phyloP scores from a whole-genome alignment of 2,888 invertebrate genomes.

The Lepidocyrtinus sp. region DNA sequence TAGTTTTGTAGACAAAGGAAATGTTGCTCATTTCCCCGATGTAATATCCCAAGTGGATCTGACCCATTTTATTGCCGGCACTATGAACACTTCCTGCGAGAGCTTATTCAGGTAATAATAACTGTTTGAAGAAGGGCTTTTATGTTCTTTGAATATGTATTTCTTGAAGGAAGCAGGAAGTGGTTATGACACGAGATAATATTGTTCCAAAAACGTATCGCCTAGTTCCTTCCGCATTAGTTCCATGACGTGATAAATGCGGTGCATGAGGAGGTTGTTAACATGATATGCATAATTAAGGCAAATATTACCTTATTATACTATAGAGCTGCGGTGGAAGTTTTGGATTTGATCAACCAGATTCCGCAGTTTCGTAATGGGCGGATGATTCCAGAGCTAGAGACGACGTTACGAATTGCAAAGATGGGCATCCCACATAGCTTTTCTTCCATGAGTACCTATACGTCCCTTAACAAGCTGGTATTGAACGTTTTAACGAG shows the following conservation, averaged over 20 bases:
- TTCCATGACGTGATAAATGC: too few relatives aligned
- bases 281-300: too few relatives aligned
- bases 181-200: neutral
- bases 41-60: constrained; percentile 53
- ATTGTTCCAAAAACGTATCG: neutral
- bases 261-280: neutral
- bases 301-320: too few relatives aligned
- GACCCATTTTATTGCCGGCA: constrained; percentile 51
- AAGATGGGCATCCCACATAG: constrained; percentile 32
- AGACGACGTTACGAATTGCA: constrained; percentile 32
- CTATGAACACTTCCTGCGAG: constrained; percentile 49
- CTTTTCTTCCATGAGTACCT: constrained; percentile 20
- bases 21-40: constrained; percentile 36
- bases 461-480: constrained; percentile 25
- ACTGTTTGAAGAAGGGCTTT: neutral
- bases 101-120: constrained; percentile 41
- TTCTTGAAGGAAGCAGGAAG: neutral
- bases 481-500: constrained; percentile 20
- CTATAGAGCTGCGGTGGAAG: constrained; percentile 30
- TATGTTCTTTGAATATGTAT: neutral
- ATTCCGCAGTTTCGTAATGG: constrained; percentile 39
- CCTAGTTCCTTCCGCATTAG: neutral
- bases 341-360: constrained; percentile 39
- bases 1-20: constrained; percentile 24
- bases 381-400: constrained; percentile 42